These are phyloP conservation scores for Charadrius vociferus DNA, from an alignment of 2,113 vertebrate species.

Conservation along the genomic window DNA sequence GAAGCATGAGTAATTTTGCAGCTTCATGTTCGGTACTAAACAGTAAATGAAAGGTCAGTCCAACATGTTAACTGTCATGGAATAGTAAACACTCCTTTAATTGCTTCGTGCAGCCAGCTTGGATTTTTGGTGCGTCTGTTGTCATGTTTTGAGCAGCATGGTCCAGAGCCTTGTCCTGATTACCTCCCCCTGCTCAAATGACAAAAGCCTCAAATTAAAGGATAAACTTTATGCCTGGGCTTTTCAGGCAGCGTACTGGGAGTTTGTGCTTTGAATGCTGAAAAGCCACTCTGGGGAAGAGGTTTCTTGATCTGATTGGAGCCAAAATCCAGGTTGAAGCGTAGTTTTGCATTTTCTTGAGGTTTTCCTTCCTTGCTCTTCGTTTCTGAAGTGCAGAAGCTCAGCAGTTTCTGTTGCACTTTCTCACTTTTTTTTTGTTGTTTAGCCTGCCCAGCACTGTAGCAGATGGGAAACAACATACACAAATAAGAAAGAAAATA, in stretches of 20 bases:
- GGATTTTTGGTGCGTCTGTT: constrained; percentile 22
- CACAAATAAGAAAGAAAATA: not conserved
- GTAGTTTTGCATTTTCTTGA: not conserved
- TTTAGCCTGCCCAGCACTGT: not conserved
- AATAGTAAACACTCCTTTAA: constrained; percentile 36
- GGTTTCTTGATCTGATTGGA: not conserved
- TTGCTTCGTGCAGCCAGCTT: constrained; percentile 15
- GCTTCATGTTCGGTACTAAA: constrained; percentile 16
- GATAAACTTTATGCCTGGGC: not conserved
- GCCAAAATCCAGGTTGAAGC: not conserved
- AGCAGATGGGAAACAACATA: not conserved
- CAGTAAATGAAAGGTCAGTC: constrained; percentile 61
- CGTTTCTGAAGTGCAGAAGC: not conserved
- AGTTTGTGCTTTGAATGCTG: not conserved
- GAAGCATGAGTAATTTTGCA: constrained; percentile 41
- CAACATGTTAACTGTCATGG: constrained; percentile 25
- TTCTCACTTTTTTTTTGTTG: not conserved
- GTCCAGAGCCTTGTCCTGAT: constrained; percentile 18
- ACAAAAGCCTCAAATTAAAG: constrained; percentile 46
- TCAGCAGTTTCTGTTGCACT: not conserved
- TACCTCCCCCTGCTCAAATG: not conserved
- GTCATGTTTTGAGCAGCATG: constrained; percentile 19
- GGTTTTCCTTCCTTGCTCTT: not conserved
- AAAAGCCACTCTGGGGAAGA: rapidly evolving
- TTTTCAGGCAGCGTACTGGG: not conserved